These are phyloP conservation scores for Hemithea aestivaria DNA, from an alignment of 2,888 invertebrate genomes.

Conservation along the genomic window DNA sequence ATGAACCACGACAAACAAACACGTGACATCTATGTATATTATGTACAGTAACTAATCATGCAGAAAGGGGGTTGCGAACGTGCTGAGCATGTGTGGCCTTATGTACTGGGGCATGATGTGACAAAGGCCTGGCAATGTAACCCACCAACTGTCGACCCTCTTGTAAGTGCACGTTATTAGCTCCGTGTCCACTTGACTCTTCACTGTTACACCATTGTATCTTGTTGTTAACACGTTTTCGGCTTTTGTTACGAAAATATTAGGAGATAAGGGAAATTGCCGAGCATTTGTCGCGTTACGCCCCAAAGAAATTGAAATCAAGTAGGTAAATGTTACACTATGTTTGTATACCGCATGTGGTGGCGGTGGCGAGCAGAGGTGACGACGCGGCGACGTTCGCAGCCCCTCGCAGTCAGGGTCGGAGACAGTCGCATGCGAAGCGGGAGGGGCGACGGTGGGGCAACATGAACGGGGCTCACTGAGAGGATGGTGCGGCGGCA, in stretches of 20 bases:
- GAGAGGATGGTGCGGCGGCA: conserved; percentile 80
- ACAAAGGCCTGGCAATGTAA: conserved; percentile 53
- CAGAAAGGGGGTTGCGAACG: conserved; percentile 78
- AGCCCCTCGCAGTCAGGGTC: conserved; percentile 75
- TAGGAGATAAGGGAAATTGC: conserved; percentile 32
- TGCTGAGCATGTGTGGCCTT: conserved; percentile 61
- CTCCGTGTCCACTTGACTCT: conserved; percentile 4
- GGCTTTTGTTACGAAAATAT: conserved; percentile 12
- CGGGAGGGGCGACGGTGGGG: conserved; percentile 79
- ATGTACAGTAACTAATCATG: conserved; percentile 67
- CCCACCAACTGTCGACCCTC: conserved; percentile 28
- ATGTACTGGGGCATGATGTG: conserved; percentile 49
- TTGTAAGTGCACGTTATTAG: conserved; percentile 22
- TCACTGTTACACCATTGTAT: conserved; percentile 4
- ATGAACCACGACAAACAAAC: conserved; percentile 59
- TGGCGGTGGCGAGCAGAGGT: conserved; percentile 56
- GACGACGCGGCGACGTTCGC: conserved; percentile 69
- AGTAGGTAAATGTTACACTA: conserved; percentile 48
- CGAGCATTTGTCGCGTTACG: conserved; percentile 40
- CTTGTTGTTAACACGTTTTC: conserved; percentile 1
- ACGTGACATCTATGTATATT: conserved; percentile 67
- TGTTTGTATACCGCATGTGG: conserved; percentile 61
- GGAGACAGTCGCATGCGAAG: conserved; percentile 79
- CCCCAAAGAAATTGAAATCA: conserved; percentile 28
- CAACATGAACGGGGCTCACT: conserved; percentile 80